These are phyloP conservation scores for Actinernus sp. DNA, from an alignment of 92 coral and sea anemone species.

Conservation along the genomic window DNA sequence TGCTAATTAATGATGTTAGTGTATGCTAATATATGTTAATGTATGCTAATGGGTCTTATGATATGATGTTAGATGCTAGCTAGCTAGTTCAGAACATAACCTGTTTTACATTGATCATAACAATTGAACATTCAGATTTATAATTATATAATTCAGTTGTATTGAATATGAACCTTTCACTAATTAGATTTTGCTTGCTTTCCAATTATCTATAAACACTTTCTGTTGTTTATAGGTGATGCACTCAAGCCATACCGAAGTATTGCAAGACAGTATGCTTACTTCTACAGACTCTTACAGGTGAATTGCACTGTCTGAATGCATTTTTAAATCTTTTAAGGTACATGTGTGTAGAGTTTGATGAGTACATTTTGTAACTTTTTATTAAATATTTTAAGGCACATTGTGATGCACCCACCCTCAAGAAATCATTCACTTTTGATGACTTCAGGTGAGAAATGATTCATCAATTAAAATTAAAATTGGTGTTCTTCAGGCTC, in stretches of 20 bases:
- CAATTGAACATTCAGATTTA: no score
- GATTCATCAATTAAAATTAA: no score
- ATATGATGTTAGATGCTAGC: no score
- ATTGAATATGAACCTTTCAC: no score
- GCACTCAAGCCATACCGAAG: constrained; percentile 88
- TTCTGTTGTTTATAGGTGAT: constrained; percentile 66
- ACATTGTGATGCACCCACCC: constrained; percentile 16
- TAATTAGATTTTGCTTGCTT: neutral
- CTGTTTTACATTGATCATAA: no score
- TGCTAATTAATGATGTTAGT: no score
- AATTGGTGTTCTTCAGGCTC: no score
- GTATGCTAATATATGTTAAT: no score
- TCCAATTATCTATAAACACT: neutral
- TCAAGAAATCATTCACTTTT: constrained; percentile 77
- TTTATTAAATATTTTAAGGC: neutral
- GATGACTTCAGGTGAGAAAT: constrained; percentile 78
- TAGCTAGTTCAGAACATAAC: no score
- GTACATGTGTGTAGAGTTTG: neutral
- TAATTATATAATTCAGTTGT: no score
- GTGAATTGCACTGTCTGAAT: constrained; percentile 1
- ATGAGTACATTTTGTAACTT: neutral
- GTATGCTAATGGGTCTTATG: no score
- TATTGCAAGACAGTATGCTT: constrained; percentile 94
- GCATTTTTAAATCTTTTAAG: neutral
- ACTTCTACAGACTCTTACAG: constrained; percentile 77